Evolutionary conservation across 2,113 vertebrate genomes (phyloP), one percentile per base, ranked within the genome.

Genomic region (Poecilia latipinna): DNA sequence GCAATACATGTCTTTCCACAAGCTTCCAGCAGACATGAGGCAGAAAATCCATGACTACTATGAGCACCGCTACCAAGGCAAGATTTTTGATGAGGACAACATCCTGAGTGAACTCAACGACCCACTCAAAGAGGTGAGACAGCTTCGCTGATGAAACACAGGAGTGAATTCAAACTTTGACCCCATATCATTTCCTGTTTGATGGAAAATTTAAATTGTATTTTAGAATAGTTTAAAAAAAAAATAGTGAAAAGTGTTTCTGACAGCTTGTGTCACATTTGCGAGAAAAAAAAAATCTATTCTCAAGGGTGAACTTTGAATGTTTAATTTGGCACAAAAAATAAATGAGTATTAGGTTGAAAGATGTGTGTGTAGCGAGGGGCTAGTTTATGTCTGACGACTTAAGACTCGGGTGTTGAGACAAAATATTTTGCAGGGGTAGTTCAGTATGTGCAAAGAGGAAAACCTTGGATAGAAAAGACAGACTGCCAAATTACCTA

Each of bases 1-100:
- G 84, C 98, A 99, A 79, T 99, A 99, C 92, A 99, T 99, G 98
- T 99, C 98, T 60, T 99, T 99, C 93, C 98, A 99, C 93, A 99
- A 99, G 82, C 93, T 99, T 85, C 98, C 98, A 26, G 97, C 98
- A 44, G 98, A 99, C 89, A 97, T 99, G 97, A 95, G 98, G 17
- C 98, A 99, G 93, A 99, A 99, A 91, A 99, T 99, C 80, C 98
- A 99, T 10, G 98, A 99, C 91, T 99, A 99, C 83, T 99, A 99
- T 37, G 98, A 99, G 67, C 98, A 99, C 75, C 96, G 98, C 82
- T 99, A 99, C 90, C 98, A 99, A 92, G 98, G 98, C 85, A 99
- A 99, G 86, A 99, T 99, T 88, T 99, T 99, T 17, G 98, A 99
- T 26, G 98, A 99, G 84, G 98, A 99, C 82, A 99, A 97, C 84